Base-by-base conservation (phyloP, 1,140 invertebrate genomes). In the Eriocheir sinensis region DNA sequence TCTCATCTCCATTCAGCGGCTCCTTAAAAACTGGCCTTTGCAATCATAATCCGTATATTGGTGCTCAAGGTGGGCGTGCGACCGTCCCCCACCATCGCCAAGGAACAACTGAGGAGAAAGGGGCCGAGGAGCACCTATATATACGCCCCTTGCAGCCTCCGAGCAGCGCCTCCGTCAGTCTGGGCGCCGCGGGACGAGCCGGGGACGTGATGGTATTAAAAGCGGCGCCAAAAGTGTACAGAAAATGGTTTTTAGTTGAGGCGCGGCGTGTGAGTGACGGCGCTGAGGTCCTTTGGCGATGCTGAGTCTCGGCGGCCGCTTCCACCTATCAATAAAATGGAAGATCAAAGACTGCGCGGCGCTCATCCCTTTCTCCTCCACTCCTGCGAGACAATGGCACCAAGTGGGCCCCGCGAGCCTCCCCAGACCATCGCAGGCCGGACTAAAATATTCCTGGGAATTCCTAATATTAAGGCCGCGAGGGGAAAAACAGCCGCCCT, bases 261-360 rank as follows among this genome's bases (percentile, higher is more conserved):
- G 32, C 2, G 21, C 83, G 86, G 81, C 21, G 36, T 48, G 80
- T 44, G 80, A 85, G 83, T 53, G 79, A 83, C 92, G 34, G 48
- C 32, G 48, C n/a, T 88, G 72, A 72, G 86, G 85, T 41, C 86
- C 40, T 86, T 93, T 93, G 92, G 92, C 53, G 80, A 53, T 85
- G 72, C 92, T 93, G 92, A 32, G 30, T 53, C 81, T 30, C 32
- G 27, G 81, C 81, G 12, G 48, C 80, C 83, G 92, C 92, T 86
- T 93, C 92, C 36, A 86, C 92, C 92, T 93, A 93, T 93, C 92
- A 93, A 93, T 93, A 93, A 93, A 93, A 93, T 93, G 92, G 92
- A 93, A 93, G 44, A 79, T 93, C 92, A 93, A 93, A 93, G 85
- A 34, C 48, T 34, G 40, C 81, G 44, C 83, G 92, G 48, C 83